Evolutionary conservation across 2,888 invertebrate genomes (phyloP).

Genomic region (Drosophila tripunctata): DNA sequence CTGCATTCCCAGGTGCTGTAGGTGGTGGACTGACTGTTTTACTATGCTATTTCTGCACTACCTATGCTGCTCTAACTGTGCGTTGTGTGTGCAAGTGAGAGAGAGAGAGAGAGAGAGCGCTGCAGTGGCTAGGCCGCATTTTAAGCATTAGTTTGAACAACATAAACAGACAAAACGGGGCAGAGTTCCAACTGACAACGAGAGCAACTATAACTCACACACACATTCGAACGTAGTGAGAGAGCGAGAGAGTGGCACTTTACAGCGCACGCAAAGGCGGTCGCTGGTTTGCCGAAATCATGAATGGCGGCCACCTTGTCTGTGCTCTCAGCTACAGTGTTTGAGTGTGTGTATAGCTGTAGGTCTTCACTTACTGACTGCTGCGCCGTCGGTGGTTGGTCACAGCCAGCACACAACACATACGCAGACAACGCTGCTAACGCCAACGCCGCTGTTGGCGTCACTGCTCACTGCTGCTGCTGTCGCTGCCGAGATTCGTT

Average conservation of each 20-base stretch:
- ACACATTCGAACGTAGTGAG: not conserved
- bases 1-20: constrained; percentile 45
- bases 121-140: constrained; percentile 69
- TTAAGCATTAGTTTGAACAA: constrained; percentile 79
- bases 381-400: constrained; percentile 66
- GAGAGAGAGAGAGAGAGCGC: constrained; percentile 36
- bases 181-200: constrained; percentile 9
- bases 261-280: constrained; percentile 55
- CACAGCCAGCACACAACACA: constrained; percentile 38
- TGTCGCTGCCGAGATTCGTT: constrained; percentile 54
- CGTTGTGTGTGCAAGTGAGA: constrained; percentile 3
- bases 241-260: constrained; percentile 40
- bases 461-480: constrained; percentile 30
- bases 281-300: constrained; percentile 57
- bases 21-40: too few species aligned
- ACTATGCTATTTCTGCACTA: constrained; percentile 9
- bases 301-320: constrained; percentile 64
- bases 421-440: constrained; percentile 9
- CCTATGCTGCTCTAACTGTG: not conserved
- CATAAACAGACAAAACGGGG: constrained; percentile 60
- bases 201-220: constrained; percentile 38
- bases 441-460: constrained; percentile 10
- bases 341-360: constrained; percentile 53
- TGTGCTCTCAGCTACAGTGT: constrained; percentile 14
- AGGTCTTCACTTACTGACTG: constrained; percentile 81